These are phyloP conservation scores for Microplitis mediator DNA, from an alignment of 1,140 invertebrate species.

Conservation along the genomic window DNA sequence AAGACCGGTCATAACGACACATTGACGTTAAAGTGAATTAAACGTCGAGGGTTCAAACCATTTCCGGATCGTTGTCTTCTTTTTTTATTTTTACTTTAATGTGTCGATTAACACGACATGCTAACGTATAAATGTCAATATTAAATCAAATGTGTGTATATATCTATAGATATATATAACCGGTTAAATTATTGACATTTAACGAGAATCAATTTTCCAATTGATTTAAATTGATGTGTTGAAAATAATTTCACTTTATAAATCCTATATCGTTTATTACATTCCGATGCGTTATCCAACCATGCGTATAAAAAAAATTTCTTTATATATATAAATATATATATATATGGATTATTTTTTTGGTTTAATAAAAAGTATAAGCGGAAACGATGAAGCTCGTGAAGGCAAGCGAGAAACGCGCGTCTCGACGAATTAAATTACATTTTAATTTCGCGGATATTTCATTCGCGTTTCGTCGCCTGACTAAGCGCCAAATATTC, in stretches of 20 bases:
- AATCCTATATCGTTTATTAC: not conserved
- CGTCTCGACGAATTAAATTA: slow-evolving; percentile 55
- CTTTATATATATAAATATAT: not conserved
- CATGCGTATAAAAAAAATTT: not conserved
- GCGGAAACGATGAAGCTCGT: not conserved
- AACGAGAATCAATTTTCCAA: slow-evolving; percentile 6
- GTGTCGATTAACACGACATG: not conserved
- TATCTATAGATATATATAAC: no score
- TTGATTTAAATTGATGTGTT: not conserved
- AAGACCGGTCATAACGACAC: slow-evolving; percentile 12
- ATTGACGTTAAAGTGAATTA: slow-evolving; percentile 19
- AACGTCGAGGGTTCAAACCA: not conserved
- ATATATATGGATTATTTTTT: not conserved
- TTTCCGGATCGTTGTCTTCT: not conserved
- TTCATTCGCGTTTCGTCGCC: slow-evolving; percentile 43
- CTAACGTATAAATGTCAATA: no score
- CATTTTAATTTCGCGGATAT: slow-evolving; percentile 60
- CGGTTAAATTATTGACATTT: not conserved
- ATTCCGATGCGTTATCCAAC: not conserved
- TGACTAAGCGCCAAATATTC: slow-evolving; percentile 48
- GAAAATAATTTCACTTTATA: not conserved
- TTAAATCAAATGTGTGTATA: no score
- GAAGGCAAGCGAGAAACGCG: slow-evolving; percentile 10
- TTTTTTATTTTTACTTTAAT: not conserved
- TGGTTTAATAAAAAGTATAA: not conserved